Base-by-base conservation (phyloP, 2,113 vertebrate genomes). In the Paralichthys olivaceus region DNA sequence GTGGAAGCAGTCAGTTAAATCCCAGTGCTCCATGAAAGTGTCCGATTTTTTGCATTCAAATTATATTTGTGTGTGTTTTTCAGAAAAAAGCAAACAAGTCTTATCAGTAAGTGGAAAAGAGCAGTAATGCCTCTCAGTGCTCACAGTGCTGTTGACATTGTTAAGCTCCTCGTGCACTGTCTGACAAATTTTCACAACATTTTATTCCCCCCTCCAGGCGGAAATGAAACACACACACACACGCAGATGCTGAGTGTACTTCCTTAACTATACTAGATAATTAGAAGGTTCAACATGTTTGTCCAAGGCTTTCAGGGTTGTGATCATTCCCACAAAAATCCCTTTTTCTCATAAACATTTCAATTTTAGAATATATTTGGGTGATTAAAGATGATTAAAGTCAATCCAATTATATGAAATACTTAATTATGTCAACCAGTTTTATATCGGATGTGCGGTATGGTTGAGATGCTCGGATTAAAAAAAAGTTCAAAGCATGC, bases 311-410 rank as follows among this genome's bases (percentile, higher is more conserved):
- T 88, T 84, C 62, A 71, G 83, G 89, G 90, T 87, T 89, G 90
- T 63, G 74, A 93, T 92, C 80, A 86, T 91, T 80, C 75, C 93
- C 92, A 91, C 92, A 94, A 93, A 92, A 90, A 93, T 89, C 81
- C 86, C 69, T 77, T 89, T 85, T 86, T 89, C 93, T 86, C 88
- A 89, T 93, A 93, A 94, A 94, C 81, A 81, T 90, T 91, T 93
- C 86, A 92, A 91, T 93, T 94, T 93, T 92, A 94, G 92, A 94
- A 91, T 93, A 91, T 89, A 91, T 93, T 92, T 91, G 93, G 87
- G 86, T 86, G 91, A 92, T 94, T 93, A 91, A 91, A 93, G 87
- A 92, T 87, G 86, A 94, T 93, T 93, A 94, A 93, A 93, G 92
- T 88, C 69, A 75, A 80, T 20, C 74, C 81, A 91, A 91, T 90